Evolutionary conservation across 1,140 invertebrate genomes (phyloP), one percentile per base, ranked within the genome.

Genomic region (Caligus rogercresseyi): DNA sequence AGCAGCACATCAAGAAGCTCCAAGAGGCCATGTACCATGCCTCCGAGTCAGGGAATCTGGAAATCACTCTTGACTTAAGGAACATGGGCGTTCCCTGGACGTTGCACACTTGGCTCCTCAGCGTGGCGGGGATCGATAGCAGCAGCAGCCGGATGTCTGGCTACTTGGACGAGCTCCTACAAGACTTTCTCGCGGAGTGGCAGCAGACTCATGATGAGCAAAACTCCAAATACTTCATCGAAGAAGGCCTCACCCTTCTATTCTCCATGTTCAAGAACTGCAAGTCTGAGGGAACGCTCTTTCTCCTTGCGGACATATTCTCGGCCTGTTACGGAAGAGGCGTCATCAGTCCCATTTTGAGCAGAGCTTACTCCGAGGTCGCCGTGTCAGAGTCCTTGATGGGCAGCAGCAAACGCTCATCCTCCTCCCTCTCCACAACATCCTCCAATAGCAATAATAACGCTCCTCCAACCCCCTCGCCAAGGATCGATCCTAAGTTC

Each of bases 1-100:
- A 89, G 74, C 77, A 80, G 18, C 87, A 91, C 74, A 81, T 85
- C 24, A 83, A 87, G 70, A 82, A 84, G 26, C 74, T 91, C 31
- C 87, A 91, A 69, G 88, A 91, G 74, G 87, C 88, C 2, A 89
- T 92, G 86, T 92, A 91, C 71, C 87, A 89, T 69, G 86, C 85
- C 67, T 84, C 86, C 1, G 88, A 92, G 72, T 89, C 86, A 70
- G 87, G 88, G 70, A 84, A 89, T 74, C 77, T 91, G 67, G 87
- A 89, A 70, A 86, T 89, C 64, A 88, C 87, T 0, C 77, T 89
- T 68, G 87, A 90, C 71, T 77, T 90, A 21, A 77, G 86, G 52
- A 82, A 84, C 55, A 71, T 89, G 60, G 85, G 87, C 21, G 83
- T 92, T 1, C 82, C 86, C 1, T 92, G 88, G 89, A 89, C 86